phyloP scores from a whole-genome alignment of 2,797 vertebrate species.

The Micrastur ruficollis region DNA sequence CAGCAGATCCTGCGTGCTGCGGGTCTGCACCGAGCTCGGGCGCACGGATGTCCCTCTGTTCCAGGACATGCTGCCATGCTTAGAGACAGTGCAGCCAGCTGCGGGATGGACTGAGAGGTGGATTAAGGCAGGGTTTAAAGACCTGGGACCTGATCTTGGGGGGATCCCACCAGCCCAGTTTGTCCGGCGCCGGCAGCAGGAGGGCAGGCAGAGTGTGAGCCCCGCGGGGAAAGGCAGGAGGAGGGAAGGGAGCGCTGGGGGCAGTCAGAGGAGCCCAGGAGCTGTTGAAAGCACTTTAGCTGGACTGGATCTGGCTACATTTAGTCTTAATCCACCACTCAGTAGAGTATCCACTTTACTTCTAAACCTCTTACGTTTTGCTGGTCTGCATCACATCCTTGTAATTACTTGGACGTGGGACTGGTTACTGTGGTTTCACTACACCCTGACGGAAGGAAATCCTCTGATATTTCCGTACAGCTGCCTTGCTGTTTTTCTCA shows the following conservation, averaged over 20 bases:
- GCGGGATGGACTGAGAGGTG: fast-evolving
- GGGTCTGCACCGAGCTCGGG: fast-evolving
- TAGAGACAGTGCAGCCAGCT: neutral
- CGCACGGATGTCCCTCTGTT: fast-evolving
- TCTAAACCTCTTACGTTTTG: neutral
- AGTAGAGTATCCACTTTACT: neutral
- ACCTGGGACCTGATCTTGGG: neutral
- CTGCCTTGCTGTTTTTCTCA: constrained; percentile 3
- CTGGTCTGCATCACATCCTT: neutral
- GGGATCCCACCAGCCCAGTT: neutral
- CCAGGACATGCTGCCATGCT: fast-evolving
- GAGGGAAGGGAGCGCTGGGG: too few relatives aligned
- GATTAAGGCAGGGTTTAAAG: neutral
- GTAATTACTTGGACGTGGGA: neutral
- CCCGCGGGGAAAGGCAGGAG: neutral
- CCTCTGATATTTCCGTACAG: neutral
- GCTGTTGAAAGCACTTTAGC: neutral
- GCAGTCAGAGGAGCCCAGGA: neutral
- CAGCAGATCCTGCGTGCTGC: too few relatives aligned
- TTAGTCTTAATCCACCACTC: neutral
- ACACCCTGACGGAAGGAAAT: neutral
- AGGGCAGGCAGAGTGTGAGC: neutral
- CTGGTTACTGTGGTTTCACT: neutral
- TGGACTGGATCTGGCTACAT: neutral
- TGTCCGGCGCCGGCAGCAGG: fast-evolving